These are phyloP conservation scores for Halyomorpha halys DNA, from an alignment of 1,140 invertebrate species.

Conservation along the genomic window DNA sequence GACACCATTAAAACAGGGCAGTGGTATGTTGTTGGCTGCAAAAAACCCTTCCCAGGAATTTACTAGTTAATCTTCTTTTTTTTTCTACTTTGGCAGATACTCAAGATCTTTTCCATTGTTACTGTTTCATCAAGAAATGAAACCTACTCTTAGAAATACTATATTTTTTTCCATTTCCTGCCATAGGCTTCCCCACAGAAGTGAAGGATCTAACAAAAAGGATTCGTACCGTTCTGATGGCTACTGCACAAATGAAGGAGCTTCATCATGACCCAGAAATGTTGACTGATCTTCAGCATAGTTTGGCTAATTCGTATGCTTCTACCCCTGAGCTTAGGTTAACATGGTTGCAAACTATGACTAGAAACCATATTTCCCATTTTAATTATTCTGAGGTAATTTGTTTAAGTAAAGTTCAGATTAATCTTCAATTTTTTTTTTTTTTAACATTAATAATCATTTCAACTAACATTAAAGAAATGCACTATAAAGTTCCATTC, in stretches of 20 bases:
- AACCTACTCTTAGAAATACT: background rate
- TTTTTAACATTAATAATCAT: too few relatives aligned
- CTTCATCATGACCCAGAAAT: slow-evolving; percentile 81
- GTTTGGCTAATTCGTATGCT: slow-evolving; percentile 86
- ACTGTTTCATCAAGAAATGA: too few relatives aligned
- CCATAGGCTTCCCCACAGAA: slow-evolving; percentile 65
- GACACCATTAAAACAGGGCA: too few relatives aligned
- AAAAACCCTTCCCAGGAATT: too few relatives aligned
- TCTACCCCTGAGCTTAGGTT: slow-evolving; percentile 84
- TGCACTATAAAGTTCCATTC: too few relatives aligned
- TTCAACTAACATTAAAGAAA: too few relatives aligned
- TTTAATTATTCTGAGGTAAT: slow-evolving; percentile 61
- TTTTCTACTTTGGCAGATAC: too few relatives aligned
- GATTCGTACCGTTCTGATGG: slow-evolving; percentile 85
- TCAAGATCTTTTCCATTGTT: too few relatives aligned
- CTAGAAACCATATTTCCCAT: slow-evolving; percentile 68
- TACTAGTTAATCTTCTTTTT: too few relatives aligned
- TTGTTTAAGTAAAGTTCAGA: background rate
- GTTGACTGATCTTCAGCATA: slow-evolving; percentile 81
- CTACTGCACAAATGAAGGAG: slow-evolving; percentile 83
- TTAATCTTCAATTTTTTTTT: background rate
- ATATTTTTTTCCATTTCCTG: slow-evolving; percentile 16
- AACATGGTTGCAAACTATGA: slow-evolving; percentile 90
- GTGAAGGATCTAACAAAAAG: slow-evolving; percentile 86
- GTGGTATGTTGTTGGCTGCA: too few relatives aligned